A percentile compares a stretch with the other conserved stretches of the same genome.
These are phyloP conservation scores for Aelia acuminata DNA, from an alignment of 2,888 invertebrate species.

Conservation along the genomic window DNA sequence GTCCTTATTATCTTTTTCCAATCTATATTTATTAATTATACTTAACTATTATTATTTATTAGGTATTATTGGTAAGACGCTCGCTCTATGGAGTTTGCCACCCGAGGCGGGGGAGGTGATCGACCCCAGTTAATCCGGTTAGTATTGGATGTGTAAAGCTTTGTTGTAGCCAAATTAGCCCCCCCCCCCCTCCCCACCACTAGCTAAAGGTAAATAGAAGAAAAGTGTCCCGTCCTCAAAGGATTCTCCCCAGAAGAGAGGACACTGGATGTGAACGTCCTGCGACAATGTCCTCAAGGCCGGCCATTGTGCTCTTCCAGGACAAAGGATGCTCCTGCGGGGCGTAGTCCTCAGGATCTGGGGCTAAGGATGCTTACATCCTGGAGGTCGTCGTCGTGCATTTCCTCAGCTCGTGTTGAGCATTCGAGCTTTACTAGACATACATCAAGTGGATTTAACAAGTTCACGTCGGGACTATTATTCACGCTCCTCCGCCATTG, in stretches of 20 bases:
- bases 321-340: slow-evolving; percentile 37
- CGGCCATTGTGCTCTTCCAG: slow-evolving; percentile 43
- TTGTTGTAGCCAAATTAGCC: slow-evolving; percentile 14
- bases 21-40: no score
- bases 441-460: no score
- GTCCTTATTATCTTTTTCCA: no score
- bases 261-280: slow-evolving; percentile 23
- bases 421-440: no score
- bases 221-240: not conserved
- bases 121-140: not conserved
- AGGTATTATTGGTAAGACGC: no score
- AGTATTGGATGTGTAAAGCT: not conserved
- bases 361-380: not conserved
- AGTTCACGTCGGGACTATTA: no score
- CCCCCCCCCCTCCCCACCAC: no score
- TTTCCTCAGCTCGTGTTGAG: no score
- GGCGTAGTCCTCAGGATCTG: not conserved
- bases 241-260: not conserved
- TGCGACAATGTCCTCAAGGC: slow-evolving; percentile 36
- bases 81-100: no score
- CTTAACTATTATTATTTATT: no score
- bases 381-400: not conserved
- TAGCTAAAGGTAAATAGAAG: not conserved
- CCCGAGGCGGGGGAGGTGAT: no score
- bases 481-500: no score